phyloP scores from a whole-genome alignment of 1,140 invertebrate genomes.

The Rhizoglyphus robini region DNA sequence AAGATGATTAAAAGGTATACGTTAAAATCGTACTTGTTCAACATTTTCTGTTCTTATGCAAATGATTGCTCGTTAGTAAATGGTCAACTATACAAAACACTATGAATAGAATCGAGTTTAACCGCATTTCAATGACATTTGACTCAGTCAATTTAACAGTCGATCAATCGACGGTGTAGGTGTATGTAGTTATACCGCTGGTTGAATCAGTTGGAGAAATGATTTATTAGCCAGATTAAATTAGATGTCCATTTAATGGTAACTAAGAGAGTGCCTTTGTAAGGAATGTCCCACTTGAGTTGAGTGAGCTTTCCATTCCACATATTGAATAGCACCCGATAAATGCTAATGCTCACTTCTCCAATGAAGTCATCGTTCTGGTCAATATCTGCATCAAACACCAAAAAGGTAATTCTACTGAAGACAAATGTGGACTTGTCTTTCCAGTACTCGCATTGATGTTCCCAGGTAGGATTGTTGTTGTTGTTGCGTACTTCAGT shows the following conservation, averaged over 20 bases:
- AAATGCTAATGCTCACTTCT: neutral
- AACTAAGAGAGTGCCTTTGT: neutral
- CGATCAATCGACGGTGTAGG: too few species aligned
- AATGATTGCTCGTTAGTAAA: neutral
- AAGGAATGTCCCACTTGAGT: constrained; percentile 10
- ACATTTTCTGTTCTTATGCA: neutral
- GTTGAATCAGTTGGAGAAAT: neutral
- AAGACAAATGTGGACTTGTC: constrained; percentile 12
- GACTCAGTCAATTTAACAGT: neutral
- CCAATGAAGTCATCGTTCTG: constrained; percentile 15
- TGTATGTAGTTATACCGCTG: too few species aligned
- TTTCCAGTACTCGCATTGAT: constrained; percentile 6
- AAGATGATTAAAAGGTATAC: neutral
- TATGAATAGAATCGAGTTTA: too few species aligned
- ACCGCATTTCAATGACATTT: neutral
- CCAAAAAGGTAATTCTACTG: constrained; percentile 13
- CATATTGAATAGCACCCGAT: constrained; percentile 1
- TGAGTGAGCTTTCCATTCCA: neutral
- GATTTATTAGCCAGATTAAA: neutral
- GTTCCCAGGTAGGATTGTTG: constrained; percentile 9
- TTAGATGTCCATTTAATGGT: constrained; percentile 5
- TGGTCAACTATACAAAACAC: neutral
- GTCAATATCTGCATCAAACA: constrained; percentile 12
- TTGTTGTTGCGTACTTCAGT: constrained; percentile 11
- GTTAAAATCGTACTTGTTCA: neutral